Conservation (phyloP, 2,797 vertebrate genomes). For the Sitta carolinensis region DNA sequence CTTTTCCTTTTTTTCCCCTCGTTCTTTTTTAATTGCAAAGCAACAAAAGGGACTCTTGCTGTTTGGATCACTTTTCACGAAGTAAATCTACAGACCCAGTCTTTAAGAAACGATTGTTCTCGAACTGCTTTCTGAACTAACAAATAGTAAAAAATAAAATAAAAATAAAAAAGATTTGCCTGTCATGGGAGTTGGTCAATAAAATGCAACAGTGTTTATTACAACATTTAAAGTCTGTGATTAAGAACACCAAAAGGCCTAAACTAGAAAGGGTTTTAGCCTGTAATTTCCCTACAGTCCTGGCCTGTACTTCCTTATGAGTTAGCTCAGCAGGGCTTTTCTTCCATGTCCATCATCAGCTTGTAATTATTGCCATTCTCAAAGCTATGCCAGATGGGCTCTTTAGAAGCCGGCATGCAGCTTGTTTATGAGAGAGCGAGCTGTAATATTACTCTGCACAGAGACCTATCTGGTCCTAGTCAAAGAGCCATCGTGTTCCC, state of each 20-base stretch:
- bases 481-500: slow-evolving; percentile 68
- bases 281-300: slow-evolving; percentile 83
- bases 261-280: slow-evolving; percentile 82
- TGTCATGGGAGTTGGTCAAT: slow-evolving; percentile 79
- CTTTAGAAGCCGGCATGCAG: slow-evolving; percentile 81
- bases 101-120: not conserved
- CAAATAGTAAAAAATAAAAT: slow-evolving; percentile 79
- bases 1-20: not conserved
- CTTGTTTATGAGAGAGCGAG: slow-evolving; percentile 78
- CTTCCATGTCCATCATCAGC: slow-evolving; percentile 83
- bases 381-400: slow-evolving; percentile 83
- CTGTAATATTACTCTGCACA: slow-evolving; percentile 78
- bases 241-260: slow-evolving; percentile 83
- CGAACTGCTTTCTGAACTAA: slow-evolving; percentile 30
- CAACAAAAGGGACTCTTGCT: not conserved
- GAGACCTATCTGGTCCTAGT: slow-evolving; percentile 76
- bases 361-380: slow-evolving; percentile 86
- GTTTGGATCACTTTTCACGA: slow-evolving; percentile 43
- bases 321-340: slow-evolving; percentile 79
- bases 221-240: slow-evolving; percentile 84
- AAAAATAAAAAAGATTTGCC: slow-evolving; percentile 76
- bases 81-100: slow-evolving; percentile 12
- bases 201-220: slow-evolving; percentile 83
- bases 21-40: not conserved
- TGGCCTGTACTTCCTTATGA: slow-evolving; percentile 81